Conservation (phyloP, 2,113 vertebrate species). For the Vanacampus margaritifer region DNA sequence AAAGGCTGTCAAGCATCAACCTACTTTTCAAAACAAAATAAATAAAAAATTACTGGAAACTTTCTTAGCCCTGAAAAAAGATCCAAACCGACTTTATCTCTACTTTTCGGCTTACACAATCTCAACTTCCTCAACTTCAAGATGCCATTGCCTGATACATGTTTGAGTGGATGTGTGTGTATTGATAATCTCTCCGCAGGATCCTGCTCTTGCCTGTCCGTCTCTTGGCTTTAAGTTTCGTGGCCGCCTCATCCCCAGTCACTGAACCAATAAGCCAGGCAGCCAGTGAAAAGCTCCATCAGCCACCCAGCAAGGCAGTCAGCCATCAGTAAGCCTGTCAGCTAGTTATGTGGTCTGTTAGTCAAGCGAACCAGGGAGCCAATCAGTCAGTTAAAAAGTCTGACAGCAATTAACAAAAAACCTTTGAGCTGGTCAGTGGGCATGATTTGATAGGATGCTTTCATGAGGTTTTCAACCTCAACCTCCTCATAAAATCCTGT, state of each 20-base stretch:
- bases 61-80: slow-evolving; percentile 15
- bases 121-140: slow-evolving; percentile 20
- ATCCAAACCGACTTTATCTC: slow-evolving; percentile 28
- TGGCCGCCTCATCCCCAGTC: slow-evolving; percentile 32
- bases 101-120: slow-evolving; percentile 16
- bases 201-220: slow-evolving; percentile 36
- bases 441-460: slow-evolving; percentile 10
- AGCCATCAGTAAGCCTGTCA: slow-evolving; percentile 57
- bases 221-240: slow-evolving; percentile 39
- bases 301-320: slow-evolving; percentile 45
- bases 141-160: slow-evolving; percentile 7
- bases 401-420: slow-evolving; percentile 43
- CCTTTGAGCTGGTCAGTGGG: slow-evolving; percentile 20
- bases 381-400: slow-evolving; percentile 39
- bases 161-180: slow-evolving; percentile 18
- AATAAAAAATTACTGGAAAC: slow-evolving; percentile 16
- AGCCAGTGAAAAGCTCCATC: slow-evolving; percentile 42
- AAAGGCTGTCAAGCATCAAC: slow-evolving; percentile 15
- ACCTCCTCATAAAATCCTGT: not conserved
- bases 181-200: slow-evolving; percentile 38
- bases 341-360: slow-evolving; percentile 62
- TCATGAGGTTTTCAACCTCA: not conserved
- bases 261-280: slow-evolving; percentile 34
- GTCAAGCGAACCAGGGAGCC: slow-evolving; percentile 43
- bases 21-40: slow-evolving; percentile 29